Evolutionary conservation across 2,797 vertebrate species (phyloP), one percentile per base, ranked within the genome.

Genomic region (Leptatherina wallacei): DNA sequence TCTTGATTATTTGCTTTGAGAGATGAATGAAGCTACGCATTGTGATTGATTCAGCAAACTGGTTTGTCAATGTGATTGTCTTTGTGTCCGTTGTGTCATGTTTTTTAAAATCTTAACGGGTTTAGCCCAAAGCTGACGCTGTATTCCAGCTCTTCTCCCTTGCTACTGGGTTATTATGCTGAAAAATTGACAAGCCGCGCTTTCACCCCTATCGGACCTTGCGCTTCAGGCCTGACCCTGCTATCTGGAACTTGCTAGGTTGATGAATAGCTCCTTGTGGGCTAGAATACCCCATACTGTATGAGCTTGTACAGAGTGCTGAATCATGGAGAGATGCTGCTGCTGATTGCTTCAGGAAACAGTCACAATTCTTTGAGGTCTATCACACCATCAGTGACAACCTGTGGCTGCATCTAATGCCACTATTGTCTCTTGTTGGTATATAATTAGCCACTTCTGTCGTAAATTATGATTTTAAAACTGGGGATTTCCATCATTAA

Each of bases 241-340:
- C 35, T 55, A 71, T 85, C 61, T 77, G 57, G 27, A 63, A 61
- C 61, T 68, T 75, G 74, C 73, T 71, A 71, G 8, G 1, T 24
- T 90, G 90, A 90, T 83, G 68, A 84, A 88, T 73, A 33, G 61
- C 65, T 70, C 51, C 59, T 80, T 27, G 24, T 56, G 44, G 63
- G 62, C 58, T 57, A 20, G 76, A 79, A 73, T 9, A 6, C 35
- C 79, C 68, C 65, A 18, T 12, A 30, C 44, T 60, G 30, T 47
- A 7, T 65, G 72, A 85, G 79, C 66, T 68, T 51, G 72, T 2
- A 9, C 74, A 71, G 81, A 79, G 81, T 86, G 89, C 88, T 89
- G 86, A 90, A 86, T 90, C 81, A 86, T 56, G 71, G 61, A 49
- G 61, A 71, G 74, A 13, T 51, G 56, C 60, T 73, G 73, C 20